A percentile compares a stretch with the other conserved stretches of the same genome.
Evolutionary conservation across 37 sponge, comb jelly and placozoan genomes (phyloP).

Genomic region (Halisarca cf. caerulea): DNA sequence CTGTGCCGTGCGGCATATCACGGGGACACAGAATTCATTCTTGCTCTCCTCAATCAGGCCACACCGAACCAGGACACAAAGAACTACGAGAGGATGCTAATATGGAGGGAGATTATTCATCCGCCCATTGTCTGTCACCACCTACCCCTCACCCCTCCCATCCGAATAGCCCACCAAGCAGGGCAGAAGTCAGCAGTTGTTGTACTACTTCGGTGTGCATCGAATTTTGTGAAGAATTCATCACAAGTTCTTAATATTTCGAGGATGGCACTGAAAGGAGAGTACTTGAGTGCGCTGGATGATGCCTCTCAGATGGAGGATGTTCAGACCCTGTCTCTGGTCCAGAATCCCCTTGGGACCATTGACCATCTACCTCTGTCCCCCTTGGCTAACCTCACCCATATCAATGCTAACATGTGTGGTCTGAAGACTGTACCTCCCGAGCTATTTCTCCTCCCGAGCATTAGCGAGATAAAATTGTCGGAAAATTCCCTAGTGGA

Average conservation of each 20-base stretch:
- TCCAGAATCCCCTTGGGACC: background rate
- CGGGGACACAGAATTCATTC: constrained; percentile 38
- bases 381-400: background rate
- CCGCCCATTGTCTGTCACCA: background rate
- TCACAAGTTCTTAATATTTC: background rate
- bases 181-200: background rate
- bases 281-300: background rate
- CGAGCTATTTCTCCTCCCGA: constrained; percentile 48
- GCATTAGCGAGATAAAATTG: constrained; percentile 44
- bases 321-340: background rate
- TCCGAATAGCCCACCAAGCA: background rate
- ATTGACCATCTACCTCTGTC: background rate
- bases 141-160: background rate
- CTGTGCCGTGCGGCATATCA: constrained; percentile 63
- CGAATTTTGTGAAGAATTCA: background rate
- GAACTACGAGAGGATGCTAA: background rate
- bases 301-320: background rate
- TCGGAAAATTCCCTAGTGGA: constrained; percentile 47
- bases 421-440: constrained; percentile 21
- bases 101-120: background rate
- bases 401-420: background rate
- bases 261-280: background rate
- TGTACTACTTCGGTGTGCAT: background rate
- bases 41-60: background rate
- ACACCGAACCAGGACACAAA: background rate